phyloP scores from a whole-genome alignment of 2,113 vertebrate species.

The Castor canadensis region DNA sequence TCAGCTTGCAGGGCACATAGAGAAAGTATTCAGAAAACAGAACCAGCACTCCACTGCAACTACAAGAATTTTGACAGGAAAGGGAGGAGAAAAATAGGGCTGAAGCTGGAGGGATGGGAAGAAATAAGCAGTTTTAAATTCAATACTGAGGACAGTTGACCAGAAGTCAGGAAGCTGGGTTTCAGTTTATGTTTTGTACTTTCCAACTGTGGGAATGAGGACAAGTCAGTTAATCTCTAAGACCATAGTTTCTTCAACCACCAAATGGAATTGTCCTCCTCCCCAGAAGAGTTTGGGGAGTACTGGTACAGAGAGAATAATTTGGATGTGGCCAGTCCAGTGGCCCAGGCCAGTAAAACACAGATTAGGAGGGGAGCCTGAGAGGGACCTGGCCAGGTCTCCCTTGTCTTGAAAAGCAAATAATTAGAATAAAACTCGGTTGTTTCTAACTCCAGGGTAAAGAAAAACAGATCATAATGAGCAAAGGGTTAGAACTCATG shows the following conservation, averaged over 20 bases:
- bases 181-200: background rate
- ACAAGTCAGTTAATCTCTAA: background rate
- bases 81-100: background rate
- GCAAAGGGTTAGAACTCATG: background rate
- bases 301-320: background rate
- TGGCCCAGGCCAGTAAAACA: background rate
- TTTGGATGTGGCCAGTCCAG: background rate
- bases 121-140: constrained; percentile 50
- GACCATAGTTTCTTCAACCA: background rate
- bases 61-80: background rate
- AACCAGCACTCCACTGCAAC: background rate
- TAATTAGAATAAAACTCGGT: background rate
- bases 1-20: background rate
- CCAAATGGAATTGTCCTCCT: background rate
- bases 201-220: background rate
- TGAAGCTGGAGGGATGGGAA: background rate
- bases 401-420: rapidly evolving
- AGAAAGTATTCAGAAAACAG: background rate
- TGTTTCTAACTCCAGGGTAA: rapidly evolving
- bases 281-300: background rate
- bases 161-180: background rate
- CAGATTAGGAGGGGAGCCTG: no score
- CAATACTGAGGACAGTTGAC: background rate
- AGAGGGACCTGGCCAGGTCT: background rate
- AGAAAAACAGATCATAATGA: background rate